Conservation (phyloP, 2,888 invertebrate species). For the Glomeris marginata region DNA sequence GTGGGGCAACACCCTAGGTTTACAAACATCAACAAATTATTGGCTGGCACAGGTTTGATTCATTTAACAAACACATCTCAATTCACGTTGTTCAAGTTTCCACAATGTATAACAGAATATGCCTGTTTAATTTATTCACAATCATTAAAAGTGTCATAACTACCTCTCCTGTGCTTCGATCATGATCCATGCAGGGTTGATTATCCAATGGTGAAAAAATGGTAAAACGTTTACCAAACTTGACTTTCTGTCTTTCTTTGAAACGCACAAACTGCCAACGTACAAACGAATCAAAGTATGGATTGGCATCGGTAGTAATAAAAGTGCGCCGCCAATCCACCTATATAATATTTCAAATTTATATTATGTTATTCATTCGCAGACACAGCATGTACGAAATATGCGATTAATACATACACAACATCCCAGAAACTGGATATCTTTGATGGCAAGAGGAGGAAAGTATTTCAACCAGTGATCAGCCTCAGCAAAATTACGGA, state of each 20-base stretch:
- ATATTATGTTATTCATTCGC: conserved; percentile 4
- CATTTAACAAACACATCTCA: neutral
- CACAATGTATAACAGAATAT: conserved; percentile 2
- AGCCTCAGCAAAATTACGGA: conserved; percentile 76
- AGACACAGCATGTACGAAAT: neutral
- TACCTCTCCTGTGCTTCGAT: conserved; percentile 75
- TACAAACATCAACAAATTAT: conserved; percentile 3
- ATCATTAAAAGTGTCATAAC: neutral
- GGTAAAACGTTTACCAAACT: conserved; percentile 93
- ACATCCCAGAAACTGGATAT: conserved; percentile 69
- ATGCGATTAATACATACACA: neutral
- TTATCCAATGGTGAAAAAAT: conserved; percentile 91
- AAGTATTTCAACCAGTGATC: conserved; percentile 94
- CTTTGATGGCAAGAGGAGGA: conserved; percentile 72
- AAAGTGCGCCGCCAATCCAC: conserved; percentile 97
- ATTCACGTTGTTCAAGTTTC: neutral
- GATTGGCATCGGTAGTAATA: conserved; percentile 95
- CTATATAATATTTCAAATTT: conserved; percentile 34
- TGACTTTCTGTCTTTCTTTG: conserved; percentile 70
- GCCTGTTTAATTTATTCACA: neutral
- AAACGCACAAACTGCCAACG: conserved; percentile 88
- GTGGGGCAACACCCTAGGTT: conserved; percentile 73
- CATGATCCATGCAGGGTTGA: conserved; percentile 99
- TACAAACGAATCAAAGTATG: conserved; percentile 94
- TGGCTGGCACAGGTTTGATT: no score